A percentile compares a stretch with the other conserved stretches of the same genome.
phyloP scores from a whole-genome alignment of 2,888 invertebrate species.

The Sclerodermus sp. region DNA sequence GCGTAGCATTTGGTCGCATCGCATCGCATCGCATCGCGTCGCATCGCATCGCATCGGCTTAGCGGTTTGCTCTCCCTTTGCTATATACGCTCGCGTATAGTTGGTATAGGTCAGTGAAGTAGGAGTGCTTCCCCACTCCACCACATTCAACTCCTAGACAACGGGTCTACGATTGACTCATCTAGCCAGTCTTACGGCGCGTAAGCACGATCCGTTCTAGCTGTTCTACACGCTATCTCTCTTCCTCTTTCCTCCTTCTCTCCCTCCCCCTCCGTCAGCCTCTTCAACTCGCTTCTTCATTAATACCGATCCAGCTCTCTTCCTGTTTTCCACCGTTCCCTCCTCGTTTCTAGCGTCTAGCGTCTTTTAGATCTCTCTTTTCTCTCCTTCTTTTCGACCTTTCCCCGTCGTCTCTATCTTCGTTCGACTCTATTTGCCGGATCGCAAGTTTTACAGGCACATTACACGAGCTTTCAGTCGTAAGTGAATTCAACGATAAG shows the following conservation, averaged over 20 bases:
- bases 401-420: too few species aligned
- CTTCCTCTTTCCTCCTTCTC: not conserved
- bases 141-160: slow-evolving; percentile 44
- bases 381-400: slow-evolving; percentile 2
- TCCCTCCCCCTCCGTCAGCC: not conserved
- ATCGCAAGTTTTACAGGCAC: too few species aligned
- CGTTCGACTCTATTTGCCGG: too few species aligned
- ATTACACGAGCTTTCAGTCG: too few species aligned
- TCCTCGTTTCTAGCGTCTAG: too few species aligned
- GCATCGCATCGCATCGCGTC: slow-evolving; percentile 14
- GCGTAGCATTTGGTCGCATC: slow-evolving; percentile 13
- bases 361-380: not conserved
- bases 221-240: slow-evolving; percentile 23
- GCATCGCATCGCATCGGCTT: slow-evolving; percentile 20
- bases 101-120: slow-evolving; percentile 56
- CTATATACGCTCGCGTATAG: slow-evolving; percentile 28
- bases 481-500: too few species aligned
- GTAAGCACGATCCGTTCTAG: slow-evolving; percentile 38
- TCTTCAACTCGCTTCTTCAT: not conserved
- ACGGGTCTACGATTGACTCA: slow-evolving; percentile 56
- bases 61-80: slow-evolving; percentile 35
- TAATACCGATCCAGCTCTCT: not conserved
- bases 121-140: slow-evolving; percentile 36
- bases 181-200: slow-evolving; percentile 47
- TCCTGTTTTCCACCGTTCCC: not conserved